phyloP scores from a whole-genome alignment of 2,797 vertebrate genomes.

The Champsocephalus esox region DNA sequence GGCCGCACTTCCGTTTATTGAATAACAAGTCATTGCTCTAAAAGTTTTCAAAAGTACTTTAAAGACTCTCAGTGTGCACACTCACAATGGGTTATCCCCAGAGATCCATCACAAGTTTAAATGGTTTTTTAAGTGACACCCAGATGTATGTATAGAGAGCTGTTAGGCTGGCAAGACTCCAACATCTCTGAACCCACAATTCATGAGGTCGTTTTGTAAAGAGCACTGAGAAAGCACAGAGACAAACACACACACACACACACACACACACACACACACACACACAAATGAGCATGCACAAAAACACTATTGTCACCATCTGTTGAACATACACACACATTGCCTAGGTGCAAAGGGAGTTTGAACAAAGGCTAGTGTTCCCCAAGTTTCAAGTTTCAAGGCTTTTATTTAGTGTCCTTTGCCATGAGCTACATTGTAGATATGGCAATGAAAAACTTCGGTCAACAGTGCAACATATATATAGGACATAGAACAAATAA shows the following conservation, averaged over 20 bases:
- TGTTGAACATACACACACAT: constrained; percentile 30
- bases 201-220: constrained; percentile 46
- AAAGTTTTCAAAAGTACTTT: constrained; percentile 35
- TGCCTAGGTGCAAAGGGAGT: constrained; percentile 1
- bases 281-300: not conserved
- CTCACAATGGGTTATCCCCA: not conserved
- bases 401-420: too few species aligned
- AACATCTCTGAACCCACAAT: constrained; percentile 34
- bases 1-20: not conserved
- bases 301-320: constrained; percentile 38
- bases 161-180: constrained; percentile 35
- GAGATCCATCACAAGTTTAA: constrained; percentile 21
- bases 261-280: not conserved
- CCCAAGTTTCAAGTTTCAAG: too few species aligned
- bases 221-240: constrained; percentile 25
- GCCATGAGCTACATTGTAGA: too few species aligned
- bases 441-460: too few species aligned
- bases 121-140: constrained; percentile 24
- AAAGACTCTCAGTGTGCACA: constrained; percentile 4
- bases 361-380: constrained; percentile 20
- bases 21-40: constrained; percentile 6
- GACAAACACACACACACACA: constrained; percentile 6
- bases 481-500: too few species aligned
- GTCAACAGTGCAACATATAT: too few species aligned
- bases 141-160: constrained; percentile 32